Percentiles rank a stretch among this genome's conserved stretches.
Evolutionary conservation across 2,888 invertebrate genomes (phyloP).

Genomic region (Pammene aurita): DNA sequence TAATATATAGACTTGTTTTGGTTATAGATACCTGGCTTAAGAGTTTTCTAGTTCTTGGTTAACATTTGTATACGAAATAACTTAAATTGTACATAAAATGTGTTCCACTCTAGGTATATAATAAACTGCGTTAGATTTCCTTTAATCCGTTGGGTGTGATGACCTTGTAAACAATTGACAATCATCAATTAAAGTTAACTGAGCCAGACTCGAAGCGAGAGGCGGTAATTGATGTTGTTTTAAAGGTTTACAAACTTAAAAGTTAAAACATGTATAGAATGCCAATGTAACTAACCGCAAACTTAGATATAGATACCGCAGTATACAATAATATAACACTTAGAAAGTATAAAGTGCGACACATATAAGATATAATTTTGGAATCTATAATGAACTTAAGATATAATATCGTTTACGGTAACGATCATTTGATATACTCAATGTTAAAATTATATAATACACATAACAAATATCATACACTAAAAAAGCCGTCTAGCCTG

Average conservation of each 20-base stretch:
- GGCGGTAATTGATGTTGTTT: slow-evolving; percentile 27
- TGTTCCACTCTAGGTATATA: not conserved
- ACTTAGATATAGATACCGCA: no score
- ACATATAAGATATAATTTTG: no score
- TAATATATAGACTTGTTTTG: slow-evolving; percentile 33
- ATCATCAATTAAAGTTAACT: slow-evolving; percentile 35
- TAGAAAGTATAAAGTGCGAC: no score
- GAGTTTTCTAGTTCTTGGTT: slow-evolving; percentile 7
- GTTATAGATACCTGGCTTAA: not conserved
- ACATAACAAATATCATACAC: no score
- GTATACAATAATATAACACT: no score
- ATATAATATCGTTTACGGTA: no score
- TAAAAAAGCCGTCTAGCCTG: no score
- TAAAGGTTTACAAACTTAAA: slow-evolving; percentile 14
- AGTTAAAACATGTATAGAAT: not conserved
- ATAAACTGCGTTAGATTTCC: not conserved
- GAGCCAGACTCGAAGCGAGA: slow-evolving; percentile 20
- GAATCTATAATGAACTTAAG: no score
- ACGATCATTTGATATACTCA: no score
- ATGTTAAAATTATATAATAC: no score
- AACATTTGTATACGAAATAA: slow-evolving; percentile 30
- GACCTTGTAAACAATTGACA: slow-evolving; percentile 39
- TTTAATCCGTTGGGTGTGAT: slow-evolving; percentile 30
- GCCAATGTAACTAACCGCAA: no score
- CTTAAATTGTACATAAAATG: not conserved